Percentiles rank a stretch among this genome's conserved stretches.
Conservation (phyloP, 2,888 invertebrate species). For the Cyclophora albipunctata region DNA sequence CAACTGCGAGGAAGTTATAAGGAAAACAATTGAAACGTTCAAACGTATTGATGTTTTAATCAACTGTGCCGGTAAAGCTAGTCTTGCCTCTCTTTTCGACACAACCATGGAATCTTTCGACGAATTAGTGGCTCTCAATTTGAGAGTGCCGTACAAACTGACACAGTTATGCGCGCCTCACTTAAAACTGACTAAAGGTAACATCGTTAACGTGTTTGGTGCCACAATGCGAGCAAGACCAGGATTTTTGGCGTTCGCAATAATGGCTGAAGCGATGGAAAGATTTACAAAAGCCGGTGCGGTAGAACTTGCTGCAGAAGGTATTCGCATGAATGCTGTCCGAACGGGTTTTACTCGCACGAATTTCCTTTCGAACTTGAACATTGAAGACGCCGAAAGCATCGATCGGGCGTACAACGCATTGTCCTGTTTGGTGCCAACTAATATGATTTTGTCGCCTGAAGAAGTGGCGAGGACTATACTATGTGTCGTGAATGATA, state of each 20-base stretch:
- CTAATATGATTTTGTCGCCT: slow-evolving; percentile 40
- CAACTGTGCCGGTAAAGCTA: slow-evolving; percentile 45
- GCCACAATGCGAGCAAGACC: slow-evolving; percentile 37
- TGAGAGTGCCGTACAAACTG: slow-evolving; percentile 45
- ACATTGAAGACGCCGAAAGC: slow-evolving; percentile 32
- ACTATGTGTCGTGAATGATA: slow-evolving; percentile 41
- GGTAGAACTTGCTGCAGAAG: slow-evolving; percentile 42
- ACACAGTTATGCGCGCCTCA: slow-evolving; percentile 43
- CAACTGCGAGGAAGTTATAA: slow-evolving; percentile 41
- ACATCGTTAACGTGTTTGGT: slow-evolving; percentile 45
- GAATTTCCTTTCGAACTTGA: slow-evolving; percentile 42
- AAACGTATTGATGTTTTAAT: slow-evolving; percentile 41
- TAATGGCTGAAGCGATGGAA: slow-evolving; percentile 43
- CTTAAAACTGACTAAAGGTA: slow-evolving; percentile 42
- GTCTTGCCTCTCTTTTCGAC: slow-evolving; percentile 43
- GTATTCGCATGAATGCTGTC: slow-evolving; percentile 51
- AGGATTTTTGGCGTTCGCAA: slow-evolving; percentile 40
- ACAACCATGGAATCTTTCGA: slow-evolving; percentile 42
- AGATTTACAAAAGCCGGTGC: slow-evolving; percentile 45
- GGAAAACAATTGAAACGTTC: slow-evolving; percentile 38
- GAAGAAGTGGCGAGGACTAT: slow-evolving; percentile 50
- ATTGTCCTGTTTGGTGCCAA: slow-evolving; percentile 34
- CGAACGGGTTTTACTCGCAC: slow-evolving; percentile 48
- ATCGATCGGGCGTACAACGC: slow-evolving; percentile 35
- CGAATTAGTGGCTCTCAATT: slow-evolving; percentile 40